Evolutionary conservation across 2,797 vertebrate species (phyloP), one percentile per base, ranked within the genome.

Genomic region (Lycodopsis pacificus): DNA sequence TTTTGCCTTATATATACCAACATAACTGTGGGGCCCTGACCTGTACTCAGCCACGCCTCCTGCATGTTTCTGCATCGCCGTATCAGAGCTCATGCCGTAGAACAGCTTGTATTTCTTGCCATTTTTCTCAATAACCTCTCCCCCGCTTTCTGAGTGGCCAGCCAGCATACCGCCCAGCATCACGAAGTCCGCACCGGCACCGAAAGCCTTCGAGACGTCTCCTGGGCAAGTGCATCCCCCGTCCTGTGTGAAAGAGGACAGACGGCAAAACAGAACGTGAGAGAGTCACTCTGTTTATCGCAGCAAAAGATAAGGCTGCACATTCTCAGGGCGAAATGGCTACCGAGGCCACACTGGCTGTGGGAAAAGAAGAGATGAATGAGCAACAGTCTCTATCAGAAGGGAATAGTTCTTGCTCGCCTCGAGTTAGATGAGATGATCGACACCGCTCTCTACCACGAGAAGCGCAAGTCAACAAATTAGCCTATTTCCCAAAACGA

Each of bases 101-200:
- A 98, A 98, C 58, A 97, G 92, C 82, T 97, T 97, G 91, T 96
- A 97, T 79, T 97, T 96, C 88, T 95, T 96, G 76, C 97, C 96
- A 2, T 94, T 94, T 80, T 96, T 97, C 92, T 97, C 96, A 0
- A 97, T 96, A 73, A 94, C 82, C 66, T 97, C 96, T 0, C 97
- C 97, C 0, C 96, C 92, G 15, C 95, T 96, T 75, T 98, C 96
- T 0, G 82, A 90, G 92, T 98, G 97, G n/a, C 97, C 97, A 0
- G 97, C 96, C 49, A 98, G 91, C 97, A 98, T 98, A 8, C 97
- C 97, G 2, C 97, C 97, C 68, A 98, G 93, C 97, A 98, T 98
- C 80, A 98, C 97, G 44, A 97, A 98, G 90, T 98, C 97, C 0
- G 97, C 97, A 2, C 97, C 97, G 0, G 97, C 97, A 27, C 97